phyloP scores from a whole-genome alignment of 2,797 vertebrate species.

The Pristis pectinata region DNA sequence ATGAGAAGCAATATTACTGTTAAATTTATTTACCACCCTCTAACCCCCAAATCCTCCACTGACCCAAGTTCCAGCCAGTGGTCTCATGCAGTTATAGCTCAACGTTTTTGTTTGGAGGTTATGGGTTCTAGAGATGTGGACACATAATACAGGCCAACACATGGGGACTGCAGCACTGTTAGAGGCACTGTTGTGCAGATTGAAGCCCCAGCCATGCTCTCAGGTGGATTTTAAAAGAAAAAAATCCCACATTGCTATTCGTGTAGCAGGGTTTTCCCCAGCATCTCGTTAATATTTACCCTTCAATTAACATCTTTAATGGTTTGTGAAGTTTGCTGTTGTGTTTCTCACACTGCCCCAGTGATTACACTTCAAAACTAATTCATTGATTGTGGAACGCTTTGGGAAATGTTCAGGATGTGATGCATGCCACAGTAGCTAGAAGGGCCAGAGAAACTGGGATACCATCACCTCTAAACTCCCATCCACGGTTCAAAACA shows the following conservation, averaged over 20 bases:
- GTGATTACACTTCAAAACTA: background rate
- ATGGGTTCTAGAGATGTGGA: too few relatives aligned
- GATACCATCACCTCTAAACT: too few relatives aligned
- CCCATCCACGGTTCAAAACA: too few relatives aligned
- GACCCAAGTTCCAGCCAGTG: too few relatives aligned
- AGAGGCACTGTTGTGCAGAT: background rate
- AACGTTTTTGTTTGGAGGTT: too few relatives aligned
- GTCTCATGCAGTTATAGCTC: too few relatives aligned
- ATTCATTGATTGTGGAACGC: background rate
- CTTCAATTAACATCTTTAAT: background rate
- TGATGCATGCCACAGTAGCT: background rate
- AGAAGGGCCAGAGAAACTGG: too few relatives aligned
- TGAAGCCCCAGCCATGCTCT: background rate
- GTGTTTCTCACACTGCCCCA: background rate
- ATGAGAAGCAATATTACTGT: too few relatives aligned
- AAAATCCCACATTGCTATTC: background rate
- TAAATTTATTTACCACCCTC: too few relatives aligned
- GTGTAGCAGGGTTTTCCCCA: background rate
- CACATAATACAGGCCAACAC: background rate
- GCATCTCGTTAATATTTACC: background rate
- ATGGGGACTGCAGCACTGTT: background rate
- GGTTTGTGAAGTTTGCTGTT: background rate
- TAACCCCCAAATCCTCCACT: too few relatives aligned
- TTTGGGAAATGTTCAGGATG: background rate
- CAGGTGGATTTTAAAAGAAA: background rate